Evolutionary conservation across 2,797 vertebrate genomes (phyloP), one percentile per base, ranked within the genome.

Genomic region (Odontamblyopus rebecca): DNA sequence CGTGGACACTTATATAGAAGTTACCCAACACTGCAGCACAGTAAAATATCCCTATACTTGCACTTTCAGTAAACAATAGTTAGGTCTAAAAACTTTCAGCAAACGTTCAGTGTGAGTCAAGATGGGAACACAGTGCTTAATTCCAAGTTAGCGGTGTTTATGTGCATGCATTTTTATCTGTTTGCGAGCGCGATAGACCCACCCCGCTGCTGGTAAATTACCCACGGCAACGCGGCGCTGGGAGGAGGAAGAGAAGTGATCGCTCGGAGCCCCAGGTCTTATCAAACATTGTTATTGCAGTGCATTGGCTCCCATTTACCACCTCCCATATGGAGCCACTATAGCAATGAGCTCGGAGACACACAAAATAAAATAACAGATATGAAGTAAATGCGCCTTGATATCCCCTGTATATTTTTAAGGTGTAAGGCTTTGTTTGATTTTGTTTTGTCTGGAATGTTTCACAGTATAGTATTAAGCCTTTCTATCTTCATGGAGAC

Each of bases 151-250:
- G 65, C 30, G 61, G 67, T 70, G 44, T 70, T 62, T 56, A 8
- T 68, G 51, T 54, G 53, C 65, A 9, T 68, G 64, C 57, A 70
- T 88, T 67, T 87, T 78, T 85, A 82, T 85, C 80, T 78, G 81
- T 85, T 87, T 85, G 80, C 87, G 82, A 83, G 82, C 87, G 81
- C 69, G 77, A 82, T 4, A 85, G 86, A 70, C 83, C 79, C 77
- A 86, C 79, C 82, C 76, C 78, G 85, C 84, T 90, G 89, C 84
- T 85, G 88, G 68, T 83, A 87, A 90, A 91, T 93, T 89, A 91
- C 86, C 86, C 83, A 87, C 75, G 91, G 88, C 85, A 85, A 86
- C 60, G 53, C 70, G 79, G 76, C 75, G 74, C 82, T 73, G 78
- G 82, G 68, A 30, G 65, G 71, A 68, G 59, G 27, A 66, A 69